phyloP scores from a whole-genome alignment of 2,888 invertebrate species.

The Pteria penguin region DNA sequence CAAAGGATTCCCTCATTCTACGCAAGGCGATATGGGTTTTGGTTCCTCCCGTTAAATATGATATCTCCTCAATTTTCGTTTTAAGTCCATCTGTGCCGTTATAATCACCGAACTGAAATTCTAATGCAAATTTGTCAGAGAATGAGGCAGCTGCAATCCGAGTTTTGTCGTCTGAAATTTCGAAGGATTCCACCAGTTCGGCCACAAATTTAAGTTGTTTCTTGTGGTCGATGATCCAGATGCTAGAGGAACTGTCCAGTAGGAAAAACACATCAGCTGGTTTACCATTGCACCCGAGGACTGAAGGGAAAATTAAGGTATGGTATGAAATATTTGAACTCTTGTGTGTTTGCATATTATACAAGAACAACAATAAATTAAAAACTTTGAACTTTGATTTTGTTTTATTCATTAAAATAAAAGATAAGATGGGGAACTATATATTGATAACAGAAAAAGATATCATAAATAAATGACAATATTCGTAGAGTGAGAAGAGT shows the following conservation, averaged over 20 bases:
- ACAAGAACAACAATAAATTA: too few relatives aligned
- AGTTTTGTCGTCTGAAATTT: constrained; percentile 52
- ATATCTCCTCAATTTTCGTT: constrained; percentile 37
- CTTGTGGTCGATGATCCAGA: constrained; percentile 61
- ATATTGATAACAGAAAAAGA: too few relatives aligned
- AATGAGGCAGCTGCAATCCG: constrained; percentile 55
- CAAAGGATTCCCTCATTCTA: constrained; percentile 40
- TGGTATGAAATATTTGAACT: too few relatives aligned
- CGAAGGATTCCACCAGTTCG: constrained; percentile 56
- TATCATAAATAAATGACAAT: too few relatives aligned
- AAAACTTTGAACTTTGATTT: too few relatives aligned
- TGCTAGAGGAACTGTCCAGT: constrained; percentile 61
- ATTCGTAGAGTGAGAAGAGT: too few relatives aligned
- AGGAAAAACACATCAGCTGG: constrained; percentile 57
- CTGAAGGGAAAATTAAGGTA: too few relatives aligned
- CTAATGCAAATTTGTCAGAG: constrained; percentile 40
- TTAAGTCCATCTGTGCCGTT: constrained; percentile 39
- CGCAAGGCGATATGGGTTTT: constrained; percentile 52
- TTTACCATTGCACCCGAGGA: constrained; percentile 52
- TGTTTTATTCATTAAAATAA: too few relatives aligned
- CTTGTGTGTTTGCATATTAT: too few relatives aligned
- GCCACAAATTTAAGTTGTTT: constrained; percentile 61
- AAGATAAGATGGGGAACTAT: too few relatives aligned
- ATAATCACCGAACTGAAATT: constrained; percentile 41
- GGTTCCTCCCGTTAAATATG: constrained; percentile 50